Conservation (phyloP, 2,113 vertebrate species). For the Antigone vipio region DNA sequence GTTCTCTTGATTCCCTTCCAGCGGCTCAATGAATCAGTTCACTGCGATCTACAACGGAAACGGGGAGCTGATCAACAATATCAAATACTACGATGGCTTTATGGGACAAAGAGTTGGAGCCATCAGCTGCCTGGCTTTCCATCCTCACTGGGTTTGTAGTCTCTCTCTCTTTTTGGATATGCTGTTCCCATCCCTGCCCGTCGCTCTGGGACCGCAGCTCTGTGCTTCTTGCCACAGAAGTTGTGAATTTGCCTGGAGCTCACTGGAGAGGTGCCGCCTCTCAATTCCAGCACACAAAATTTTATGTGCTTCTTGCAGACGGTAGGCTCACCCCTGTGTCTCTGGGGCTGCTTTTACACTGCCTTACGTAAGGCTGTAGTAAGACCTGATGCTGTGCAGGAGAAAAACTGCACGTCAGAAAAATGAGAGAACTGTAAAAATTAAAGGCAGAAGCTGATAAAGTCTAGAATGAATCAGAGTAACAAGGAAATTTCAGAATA, state of each 20-base stretch:
- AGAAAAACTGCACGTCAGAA: background rate
- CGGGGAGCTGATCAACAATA: slow-evolving; percentile 96
- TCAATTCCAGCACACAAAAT: background rate
- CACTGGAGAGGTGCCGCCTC: background rate
- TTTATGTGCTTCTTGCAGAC: background rate
- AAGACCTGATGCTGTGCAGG: background rate
- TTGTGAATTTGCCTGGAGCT: background rate
- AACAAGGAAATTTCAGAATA: background rate
- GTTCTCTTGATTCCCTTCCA: slow-evolving; percentile 49
- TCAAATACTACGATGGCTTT: slow-evolving; percentile 98
- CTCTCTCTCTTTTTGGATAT: background rate
- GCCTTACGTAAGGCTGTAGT: background rate
- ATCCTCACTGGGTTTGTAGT: slow-evolving; percentile 91
- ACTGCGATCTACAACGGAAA: slow-evolving; percentile 91
- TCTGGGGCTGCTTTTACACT: background rate
- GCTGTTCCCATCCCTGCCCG: background rate
- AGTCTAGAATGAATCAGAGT: background rate
- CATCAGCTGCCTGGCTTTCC: slow-evolving; percentile 98
- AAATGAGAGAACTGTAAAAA: background rate
- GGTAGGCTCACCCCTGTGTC: rapidly evolving
- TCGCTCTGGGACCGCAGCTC: background rate
- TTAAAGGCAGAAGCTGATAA: background rate
- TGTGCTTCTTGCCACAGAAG: background rate
- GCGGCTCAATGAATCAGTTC: slow-evolving; percentile 99
- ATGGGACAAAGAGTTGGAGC: slow-evolving; percentile 98